Conservation (phyloP, 2,113 vertebrate genomes). For the Clarias gariepinus region DNA sequence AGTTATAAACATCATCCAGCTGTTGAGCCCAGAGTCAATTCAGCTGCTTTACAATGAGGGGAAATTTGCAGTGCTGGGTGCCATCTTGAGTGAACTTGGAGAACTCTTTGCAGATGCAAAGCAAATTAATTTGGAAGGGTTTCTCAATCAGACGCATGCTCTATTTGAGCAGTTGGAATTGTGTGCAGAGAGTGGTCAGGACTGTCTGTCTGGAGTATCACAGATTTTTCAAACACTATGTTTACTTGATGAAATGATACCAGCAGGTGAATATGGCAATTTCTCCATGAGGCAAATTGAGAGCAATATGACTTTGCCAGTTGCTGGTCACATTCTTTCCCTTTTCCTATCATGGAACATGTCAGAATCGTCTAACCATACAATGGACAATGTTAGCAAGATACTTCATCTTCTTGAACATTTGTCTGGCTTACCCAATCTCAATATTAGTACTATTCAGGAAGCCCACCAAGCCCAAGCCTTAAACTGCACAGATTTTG, state of each 20-base stretch:
- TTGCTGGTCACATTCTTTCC: slow-evolving; percentile 55
- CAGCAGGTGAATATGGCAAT: neutral
- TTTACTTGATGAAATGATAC: slow-evolving; percentile 48
- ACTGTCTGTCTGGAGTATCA: slow-evolving; percentile 60
- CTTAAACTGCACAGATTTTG: slow-evolving; percentile 62
- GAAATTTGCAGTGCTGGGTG: slow-evolving; percentile 54
- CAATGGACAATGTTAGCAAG: slow-evolving; percentile 54
- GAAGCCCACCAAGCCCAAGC: slow-evolving; percentile 51
- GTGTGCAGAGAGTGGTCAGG: slow-evolving; percentile 51
- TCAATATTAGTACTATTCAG: slow-evolving; percentile 59
- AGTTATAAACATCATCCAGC: slow-evolving; percentile 56
- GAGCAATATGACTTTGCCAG: slow-evolving; percentile 51
- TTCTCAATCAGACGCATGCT: slow-evolving; percentile 57
- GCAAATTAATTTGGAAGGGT: slow-evolving; percentile 44
- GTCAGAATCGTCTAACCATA: slow-evolving; percentile 19
- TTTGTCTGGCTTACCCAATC: slow-evolving; percentile 49
- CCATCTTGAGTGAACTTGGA: slow-evolving; percentile 57
- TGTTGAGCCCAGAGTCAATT: slow-evolving; percentile 57
- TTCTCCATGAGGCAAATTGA: neutral
- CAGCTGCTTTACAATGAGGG: slow-evolving; percentile 55
- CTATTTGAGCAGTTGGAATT: slow-evolving; percentile 56
- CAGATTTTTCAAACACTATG: slow-evolving; percentile 62
- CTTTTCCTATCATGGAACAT: slow-evolving; percentile 59
- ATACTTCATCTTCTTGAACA: slow-evolving; percentile 61
- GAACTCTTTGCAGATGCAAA: slow-evolving; percentile 55